Base-by-base conservation (phyloP, 1,140 invertebrate genomes). In the Drosophila lacteicornis region DNA sequence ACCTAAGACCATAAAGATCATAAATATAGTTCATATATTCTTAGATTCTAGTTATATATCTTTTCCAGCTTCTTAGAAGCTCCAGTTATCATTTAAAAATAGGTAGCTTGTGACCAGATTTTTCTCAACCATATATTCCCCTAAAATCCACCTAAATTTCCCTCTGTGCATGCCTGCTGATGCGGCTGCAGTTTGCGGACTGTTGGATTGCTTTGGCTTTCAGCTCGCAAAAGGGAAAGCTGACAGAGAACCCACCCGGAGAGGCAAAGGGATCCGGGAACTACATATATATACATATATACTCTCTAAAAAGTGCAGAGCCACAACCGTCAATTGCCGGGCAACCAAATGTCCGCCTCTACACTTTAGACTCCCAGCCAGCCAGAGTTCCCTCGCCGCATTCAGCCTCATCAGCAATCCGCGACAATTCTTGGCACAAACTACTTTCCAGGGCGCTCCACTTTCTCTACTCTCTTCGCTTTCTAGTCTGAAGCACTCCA, bases 271-370 rank as follows among this genome's bases (percentile, higher is more conserved):
- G 40, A 67, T 30, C 49, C 40, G 67, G 66, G 59, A 63, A 57
- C 70, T 66, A 78, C 78, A 27, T 30, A 33, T 51, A 38, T 38
- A 38, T 19, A 15, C 12, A 19, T 45, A 19, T 46, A 17, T 13
- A 12, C 4, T 55, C 9, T 38, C 78, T 71, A 75, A 62, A 79
- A 80, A 70, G 36, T 75, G 80, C 84, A 88, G 66, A 88, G 66
- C 84, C 84, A 62, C 84, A 87, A 76, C 55, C 84, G 81, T 90
- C 85, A 90, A 88, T 90, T 88, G 85, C 85, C 77, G 84, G 82
- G 82, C 82, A 84, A 82, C 81, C 80, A 75, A 75, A 63, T 75
- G 71, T 75, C 63, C 73, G 62, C 51, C 65, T 47, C 12, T 36
- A 25, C 50, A 13, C 40, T 22, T 19, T 19, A 36, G 56, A 65